A percentile compares a stretch with the other conserved stretches of the same genome.
Conservation (phyloP, 2,113 vertebrate species). For the Emydura subglobosa region DNA sequence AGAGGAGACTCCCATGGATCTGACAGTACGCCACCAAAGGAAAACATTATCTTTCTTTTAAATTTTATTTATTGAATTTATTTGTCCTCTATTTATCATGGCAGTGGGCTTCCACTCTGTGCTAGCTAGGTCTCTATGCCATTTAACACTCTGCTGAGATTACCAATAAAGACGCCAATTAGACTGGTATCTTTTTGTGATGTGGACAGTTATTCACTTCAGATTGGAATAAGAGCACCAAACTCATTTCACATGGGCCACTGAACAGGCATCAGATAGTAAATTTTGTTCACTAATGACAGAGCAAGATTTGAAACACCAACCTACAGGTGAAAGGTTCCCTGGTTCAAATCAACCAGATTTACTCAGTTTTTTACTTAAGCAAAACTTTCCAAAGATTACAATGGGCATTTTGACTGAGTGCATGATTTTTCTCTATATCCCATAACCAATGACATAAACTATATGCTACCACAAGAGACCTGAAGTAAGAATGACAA, state of each 20-base stretch:
- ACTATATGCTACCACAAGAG: not conserved
- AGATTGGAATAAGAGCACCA: not conserved
- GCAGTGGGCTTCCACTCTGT: not conserved
- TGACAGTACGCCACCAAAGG: not conserved
- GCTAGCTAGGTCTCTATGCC: not conserved
- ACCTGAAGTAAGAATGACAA: not conserved
- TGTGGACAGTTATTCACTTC: not conserved
- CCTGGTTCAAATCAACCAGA: not conserved
- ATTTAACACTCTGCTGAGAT: not conserved
- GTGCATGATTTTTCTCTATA: not conserved
- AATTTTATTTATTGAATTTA: not conserved
- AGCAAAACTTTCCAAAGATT: not conserved
- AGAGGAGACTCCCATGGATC: not conserved
- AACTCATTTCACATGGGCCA: not conserved
- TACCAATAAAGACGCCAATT: not conserved
- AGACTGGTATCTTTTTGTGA: not conserved
- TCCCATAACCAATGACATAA: not conserved
- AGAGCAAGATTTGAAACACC: not conserved
- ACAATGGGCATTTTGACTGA: not conserved
- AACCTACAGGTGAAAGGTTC: not conserved
- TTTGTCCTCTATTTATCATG: not conserved
- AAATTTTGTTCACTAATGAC: not conserved
- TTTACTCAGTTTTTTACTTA: not conserved
- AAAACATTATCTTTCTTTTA: not conserved
- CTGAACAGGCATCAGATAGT: not conserved